Conservation (phyloP, 2,113 vertebrate genomes). For the Myrmecobius fasciatus region DNA sequence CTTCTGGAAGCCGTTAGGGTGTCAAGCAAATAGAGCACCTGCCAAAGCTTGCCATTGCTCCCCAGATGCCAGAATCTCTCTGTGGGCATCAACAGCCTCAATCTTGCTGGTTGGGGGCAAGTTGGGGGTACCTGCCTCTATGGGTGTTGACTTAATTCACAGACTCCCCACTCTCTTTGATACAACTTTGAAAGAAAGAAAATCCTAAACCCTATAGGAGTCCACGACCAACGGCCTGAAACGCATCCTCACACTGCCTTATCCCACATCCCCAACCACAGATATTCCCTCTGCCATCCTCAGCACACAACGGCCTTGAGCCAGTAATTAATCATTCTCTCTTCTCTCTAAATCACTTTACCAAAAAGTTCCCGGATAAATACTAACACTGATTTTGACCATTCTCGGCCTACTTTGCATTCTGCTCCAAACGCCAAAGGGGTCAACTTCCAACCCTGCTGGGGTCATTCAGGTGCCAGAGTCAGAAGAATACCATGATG, state of each 20-base stretch:
- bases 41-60: neutral
- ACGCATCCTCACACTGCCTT: neutral
- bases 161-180: neutral
- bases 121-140: neutral
- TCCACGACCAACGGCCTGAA: neutral
- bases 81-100: neutral
- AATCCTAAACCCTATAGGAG: neutral
- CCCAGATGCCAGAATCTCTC: neutral
- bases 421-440: neutral
- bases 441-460: neutral
- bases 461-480: neutral
- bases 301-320: neutral
- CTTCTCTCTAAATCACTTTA: neutral
- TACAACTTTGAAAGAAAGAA: neutral
- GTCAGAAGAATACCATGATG: neutral
- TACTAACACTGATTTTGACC: neutral
- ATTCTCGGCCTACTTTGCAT: neutral
- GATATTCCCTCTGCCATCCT: neutral
- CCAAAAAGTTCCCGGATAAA: neutral
- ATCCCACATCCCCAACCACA: neutral
- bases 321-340: neutral
- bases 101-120: neutral
- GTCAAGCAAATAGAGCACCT: neutral
- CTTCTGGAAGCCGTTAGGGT: neutral
- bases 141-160: constrained; percentile 1